phyloP scores from a whole-genome alignment of 2,113 vertebrate species.

The Paratilapia polleni region DNA sequence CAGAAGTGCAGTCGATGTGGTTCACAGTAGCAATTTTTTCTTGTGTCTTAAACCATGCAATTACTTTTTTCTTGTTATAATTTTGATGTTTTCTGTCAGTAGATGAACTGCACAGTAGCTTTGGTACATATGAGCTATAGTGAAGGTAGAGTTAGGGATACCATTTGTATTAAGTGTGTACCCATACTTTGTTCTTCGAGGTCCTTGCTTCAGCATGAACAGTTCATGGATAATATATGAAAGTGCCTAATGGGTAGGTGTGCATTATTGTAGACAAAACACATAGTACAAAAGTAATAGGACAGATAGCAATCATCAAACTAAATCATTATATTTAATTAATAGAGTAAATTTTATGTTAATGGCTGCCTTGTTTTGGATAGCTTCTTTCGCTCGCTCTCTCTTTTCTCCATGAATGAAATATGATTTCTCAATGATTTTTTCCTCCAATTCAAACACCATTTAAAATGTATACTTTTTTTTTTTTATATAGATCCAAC shows the following conservation, averaged over 20 bases:
- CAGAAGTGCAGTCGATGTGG: not conserved
- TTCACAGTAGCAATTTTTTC: not conserved
- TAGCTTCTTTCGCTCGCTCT: no score
- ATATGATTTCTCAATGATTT: no score
- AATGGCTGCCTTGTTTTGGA: no score
- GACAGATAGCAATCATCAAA: no score
- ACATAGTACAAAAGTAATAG: no score
- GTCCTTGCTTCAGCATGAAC: not conserved
- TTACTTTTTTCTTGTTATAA: not conserved
- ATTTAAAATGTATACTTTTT: no score
- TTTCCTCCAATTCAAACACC: not conserved
- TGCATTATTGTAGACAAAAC: no score
- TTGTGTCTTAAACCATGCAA: not conserved
- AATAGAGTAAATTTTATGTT: no score
- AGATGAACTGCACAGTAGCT: not conserved
- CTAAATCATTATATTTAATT: no score
- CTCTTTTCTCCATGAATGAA: no score
- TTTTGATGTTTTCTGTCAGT: not conserved
- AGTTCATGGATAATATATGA: not conserved
- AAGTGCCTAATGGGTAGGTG: not conserved
- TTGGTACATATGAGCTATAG: not conserved
- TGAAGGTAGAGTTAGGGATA: not conserved
- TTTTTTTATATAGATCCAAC: not conserved
- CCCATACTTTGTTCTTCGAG: not conserved
- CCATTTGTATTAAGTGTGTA: not conserved